Base-by-base conservation (phyloP, 2,113 vertebrate genomes). In the Scopus umbretta region DNA sequence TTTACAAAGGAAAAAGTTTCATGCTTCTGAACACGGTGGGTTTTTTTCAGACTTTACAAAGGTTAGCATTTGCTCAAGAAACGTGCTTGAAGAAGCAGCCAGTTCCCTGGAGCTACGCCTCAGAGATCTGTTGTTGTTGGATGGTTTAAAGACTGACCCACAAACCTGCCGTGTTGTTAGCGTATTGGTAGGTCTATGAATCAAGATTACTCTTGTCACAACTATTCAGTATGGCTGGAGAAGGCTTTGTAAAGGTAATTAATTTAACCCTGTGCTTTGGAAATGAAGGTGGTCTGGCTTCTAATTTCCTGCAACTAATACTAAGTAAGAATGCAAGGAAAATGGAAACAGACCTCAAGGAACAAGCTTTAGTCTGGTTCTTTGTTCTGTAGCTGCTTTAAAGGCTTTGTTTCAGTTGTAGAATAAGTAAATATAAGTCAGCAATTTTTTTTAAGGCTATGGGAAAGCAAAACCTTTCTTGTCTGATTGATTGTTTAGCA, bases 281-380 rank as follows among this genome's bases (percentile, higher is more conserved):
- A 95, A 96, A 94, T 62, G 5, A 76, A 80, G 83, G 87, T 95
- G 71, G 91, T 80, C 92, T 90, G 49, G 23, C 49, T 96, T 84
- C 85, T 68, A 58, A 91, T 90, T 96, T 91, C 76, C 71, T 80
- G 56, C 47, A 80, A 67, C 56, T 47, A 68, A 62, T 66, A 49
- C 61, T 62, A 86, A 84, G 47, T 36, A 72, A n/a, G 68, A 83
- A 90, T 52, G 52, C 27, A 66, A 70, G 56, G 75, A 82, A 56
- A 83, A 67, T 58, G 70, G 90, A 84, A 79, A 63, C 22, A 70
- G 68, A 40, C 38, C 16, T 59, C 2, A 1, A 42, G n/a, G 52
- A 90, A n/a, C 43, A 74, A 65, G 52, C 16, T 79, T 81, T 27
- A 61, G 52, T 56, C 72, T 67, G 34, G 8, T 61, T 70, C 91